phyloP scores from a whole-genome alignment of 2,888 invertebrate genomes.

The Anthrax anthrax region DNA sequence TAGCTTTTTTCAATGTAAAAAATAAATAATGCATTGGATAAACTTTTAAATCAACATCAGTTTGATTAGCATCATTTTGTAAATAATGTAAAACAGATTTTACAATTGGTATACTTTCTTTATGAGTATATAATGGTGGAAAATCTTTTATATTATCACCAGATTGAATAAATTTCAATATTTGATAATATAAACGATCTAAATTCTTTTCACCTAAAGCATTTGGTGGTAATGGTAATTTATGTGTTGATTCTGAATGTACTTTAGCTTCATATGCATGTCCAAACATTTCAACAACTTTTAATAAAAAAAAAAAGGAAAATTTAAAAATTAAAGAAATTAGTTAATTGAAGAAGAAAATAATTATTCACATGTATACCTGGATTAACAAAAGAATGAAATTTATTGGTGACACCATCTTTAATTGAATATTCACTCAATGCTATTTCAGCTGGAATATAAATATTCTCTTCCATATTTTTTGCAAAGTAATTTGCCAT shows the following conservation, averaged over 20 bases:
- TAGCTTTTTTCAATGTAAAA: constrained; percentile 23
- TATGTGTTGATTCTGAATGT: constrained; percentile 35
- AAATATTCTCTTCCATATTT: constrained; percentile 17
- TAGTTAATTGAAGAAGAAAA: too few species aligned
- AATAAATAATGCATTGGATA: constrained; percentile 26
- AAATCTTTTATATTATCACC: constrained; percentile 11
- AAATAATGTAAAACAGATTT: constrained; percentile 24
- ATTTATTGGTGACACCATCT: constrained; percentile 32
- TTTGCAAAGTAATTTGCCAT: constrained; percentile 27
- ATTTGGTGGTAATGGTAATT: constrained; percentile 33
- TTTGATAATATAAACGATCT: constrained; percentile 26
- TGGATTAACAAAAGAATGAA: constrained; percentile 32
- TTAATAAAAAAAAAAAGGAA: background rate
- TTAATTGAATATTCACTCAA: constrained; percentile 35
- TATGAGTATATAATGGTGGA: constrained; percentile 35
- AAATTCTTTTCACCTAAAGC: constrained; percentile 16
- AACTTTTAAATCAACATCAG: constrained; percentile 16
- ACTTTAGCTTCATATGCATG: constrained; percentile 33
- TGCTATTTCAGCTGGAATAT: constrained; percentile 40
- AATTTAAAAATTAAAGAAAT: too few species aligned
- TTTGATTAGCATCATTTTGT: constrained; percentile 16
- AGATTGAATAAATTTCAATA: constrained; percentile 30
- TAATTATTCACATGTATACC: too few species aligned
- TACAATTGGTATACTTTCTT: constrained; percentile 22
- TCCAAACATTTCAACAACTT: constrained; percentile 30